Percentiles rank a stretch among this genome's conserved stretches.
Evolutionary conservation across 2,888 invertebrate genomes (phyloP).

Genomic region (Lepidochitona cinerea): DNA sequence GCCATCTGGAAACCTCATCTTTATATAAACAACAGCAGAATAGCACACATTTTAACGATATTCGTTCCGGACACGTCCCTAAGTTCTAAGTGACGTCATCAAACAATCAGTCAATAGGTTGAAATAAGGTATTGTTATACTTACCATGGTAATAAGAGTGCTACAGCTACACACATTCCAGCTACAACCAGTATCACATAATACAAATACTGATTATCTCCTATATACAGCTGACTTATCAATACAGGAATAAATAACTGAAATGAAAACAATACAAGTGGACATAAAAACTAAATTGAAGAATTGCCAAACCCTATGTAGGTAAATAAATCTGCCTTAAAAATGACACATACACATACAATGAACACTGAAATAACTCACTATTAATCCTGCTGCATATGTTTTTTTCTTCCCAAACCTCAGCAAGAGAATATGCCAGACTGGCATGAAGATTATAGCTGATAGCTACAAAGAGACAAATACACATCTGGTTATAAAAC

Average conservation of each 20-base stretch:
- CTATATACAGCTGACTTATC: slow-evolving; percentile 44
- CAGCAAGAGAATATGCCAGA: slow-evolving; percentile 49
- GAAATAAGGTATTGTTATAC: not conserved
- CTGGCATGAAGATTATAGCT: slow-evolving; percentile 55
- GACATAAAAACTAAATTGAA: not conserved
- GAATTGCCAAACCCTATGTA: too few species aligned
- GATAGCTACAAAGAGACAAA: slow-evolving; percentile 41
- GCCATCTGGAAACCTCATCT: too few species aligned
- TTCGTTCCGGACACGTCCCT: too few species aligned
- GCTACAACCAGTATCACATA: slow-evolving; percentile 47
- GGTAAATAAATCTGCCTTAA: not conserved
- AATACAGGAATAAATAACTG: slow-evolving; percentile 53
- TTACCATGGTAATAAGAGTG: slow-evolving; percentile 64
- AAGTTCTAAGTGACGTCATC: too few species aligned
- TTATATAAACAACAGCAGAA: too few species aligned
- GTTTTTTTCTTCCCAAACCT: slow-evolving; percentile 60
- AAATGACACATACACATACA: slow-evolving; percentile 42
- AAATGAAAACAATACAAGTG: slow-evolving; percentile 13
- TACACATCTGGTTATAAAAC: too few species aligned
- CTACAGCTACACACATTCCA: slow-evolving; percentile 53
- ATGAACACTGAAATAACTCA: slow-evolving; percentile 32
- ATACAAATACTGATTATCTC: slow-evolving; percentile 30
- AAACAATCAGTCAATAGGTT: too few species aligned
- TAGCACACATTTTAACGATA: too few species aligned
- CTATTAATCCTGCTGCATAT: slow-evolving; percentile 58